A percentile compares a stretch with the other conserved stretches of the same genome.
These are phyloP conservation scores for Synergus gifuensis DNA, from an alignment of 2,888 invertebrate genomes.

Conservation along the genomic window DNA sequence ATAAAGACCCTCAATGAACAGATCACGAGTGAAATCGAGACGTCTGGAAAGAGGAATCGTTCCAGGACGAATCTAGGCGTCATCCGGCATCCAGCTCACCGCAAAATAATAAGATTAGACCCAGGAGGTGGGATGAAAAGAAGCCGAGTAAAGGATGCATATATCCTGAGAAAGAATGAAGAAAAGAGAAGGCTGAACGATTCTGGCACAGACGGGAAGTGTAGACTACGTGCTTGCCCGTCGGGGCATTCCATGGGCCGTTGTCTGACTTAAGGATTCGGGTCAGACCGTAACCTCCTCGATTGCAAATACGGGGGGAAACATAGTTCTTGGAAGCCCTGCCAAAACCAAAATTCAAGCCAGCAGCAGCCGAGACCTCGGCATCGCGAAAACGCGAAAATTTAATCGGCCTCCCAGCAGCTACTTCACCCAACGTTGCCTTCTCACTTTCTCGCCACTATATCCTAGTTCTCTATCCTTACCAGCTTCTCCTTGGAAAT, in stretches of 20 bases:
- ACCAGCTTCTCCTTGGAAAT: conserved; percentile 30
- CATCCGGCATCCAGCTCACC: conserved; percentile 20
- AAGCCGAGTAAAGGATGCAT: conserved; percentile 43
- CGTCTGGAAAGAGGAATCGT: conserved; percentile 11
- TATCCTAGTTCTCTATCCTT: conserved; percentile 44
- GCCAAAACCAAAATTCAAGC: conserved; percentile 74
- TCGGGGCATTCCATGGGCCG: conserved; percentile 67
- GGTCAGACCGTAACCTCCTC: conserved; percentile 73
- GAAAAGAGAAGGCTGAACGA: conserved; percentile 47
- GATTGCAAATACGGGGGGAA: conserved; percentile 72
- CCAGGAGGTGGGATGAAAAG: conserved; percentile 42
- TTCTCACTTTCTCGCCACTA: conserved; percentile 43
- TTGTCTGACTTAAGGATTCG: conserved; percentile 71
- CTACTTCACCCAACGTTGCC: conserved; percentile 47
- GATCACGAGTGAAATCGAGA: conserved; percentile 29
- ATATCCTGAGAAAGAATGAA: conserved; percentile 52
- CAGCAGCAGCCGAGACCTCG: conserved; percentile 57
- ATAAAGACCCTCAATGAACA: conserved; percentile 21
- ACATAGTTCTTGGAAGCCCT: conserved; percentile 67
- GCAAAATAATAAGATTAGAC: conserved; percentile 34
- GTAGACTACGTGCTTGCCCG: conserved; percentile 70
- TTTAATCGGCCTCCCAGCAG: conserved; percentile 62
- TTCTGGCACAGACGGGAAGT: conserved; percentile 67
- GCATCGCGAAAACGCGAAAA: conserved; percentile 64
- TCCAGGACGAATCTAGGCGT: conserved; percentile 7